Base-by-base conservation (phyloP, 2,797 vertebrate species). In the Enteromius argenteus region DNA sequence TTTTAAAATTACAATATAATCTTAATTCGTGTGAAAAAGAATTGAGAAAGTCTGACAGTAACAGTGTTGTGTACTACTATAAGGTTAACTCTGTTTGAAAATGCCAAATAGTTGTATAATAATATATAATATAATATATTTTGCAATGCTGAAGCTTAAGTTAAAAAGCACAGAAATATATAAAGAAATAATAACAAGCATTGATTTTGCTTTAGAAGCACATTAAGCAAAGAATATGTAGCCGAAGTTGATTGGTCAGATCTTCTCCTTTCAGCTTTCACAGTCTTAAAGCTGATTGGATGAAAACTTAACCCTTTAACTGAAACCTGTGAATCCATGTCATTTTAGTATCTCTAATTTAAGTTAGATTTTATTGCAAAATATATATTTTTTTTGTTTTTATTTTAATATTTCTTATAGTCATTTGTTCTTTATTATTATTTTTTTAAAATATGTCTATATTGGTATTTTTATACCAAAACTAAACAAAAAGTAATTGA, bases 251-350 rank as follows among this genome's bases (percentile, higher is more conserved):
- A 81, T 73, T 60, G 39, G 68, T n/a, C 6, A 3, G 51, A n/a
- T 73, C 19, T 62, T 21, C 37, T 44, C 5, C 27, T 32, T 32
- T 32, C 21, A 30, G 9, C 68, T 15, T 30, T 8, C 27, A 37
- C 19, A 9, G 46, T 62, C 53, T 32, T 37, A 14, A 74, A 74
- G 21, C 69, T 49, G 69, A 72, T 73, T 81, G 80, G 67, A 49
- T 3, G 4, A 80, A 53, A 35, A 37, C 42, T n/a, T 27, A 30
- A 60, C 23, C 15, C n/a, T 14, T 71, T 9, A 42, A 19, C 11
- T 27, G 2, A 67, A 78, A 78, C 39, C 5, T 64, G 15, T 60
- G 21, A 56, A 39, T 42, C 11, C 11, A 39, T 44, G 21, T 23
- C 13, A 39, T 68, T 39, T 68, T 5, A n/a, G 19, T 39, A 68